Percentiles rank a stretch among this genome's conserved stretches.
Conservation (phyloP, 1,140 invertebrate species). For the Lepeophtheirus salmonis region DNA sequence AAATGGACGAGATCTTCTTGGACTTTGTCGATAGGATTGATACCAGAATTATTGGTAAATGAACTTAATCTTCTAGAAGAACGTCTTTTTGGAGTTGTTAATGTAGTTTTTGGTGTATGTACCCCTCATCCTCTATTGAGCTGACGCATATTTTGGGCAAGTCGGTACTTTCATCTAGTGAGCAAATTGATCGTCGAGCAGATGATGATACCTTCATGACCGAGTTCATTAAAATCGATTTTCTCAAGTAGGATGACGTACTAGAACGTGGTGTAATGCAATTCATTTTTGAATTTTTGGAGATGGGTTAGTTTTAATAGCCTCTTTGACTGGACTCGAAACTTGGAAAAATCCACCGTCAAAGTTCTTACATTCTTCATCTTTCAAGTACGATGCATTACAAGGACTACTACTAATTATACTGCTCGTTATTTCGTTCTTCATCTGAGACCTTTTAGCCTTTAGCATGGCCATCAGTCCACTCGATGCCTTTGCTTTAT, state of each 20-base stretch:
- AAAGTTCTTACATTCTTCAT: not conserved
- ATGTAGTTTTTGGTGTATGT: too few species aligned
- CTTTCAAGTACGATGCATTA: not conserved
- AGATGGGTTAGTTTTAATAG: not conserved
- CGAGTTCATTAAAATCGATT: not conserved
- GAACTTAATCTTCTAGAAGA: too few species aligned
- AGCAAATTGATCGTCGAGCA: not conserved
- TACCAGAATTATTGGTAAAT: too few species aligned
- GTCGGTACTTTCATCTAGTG: not conserved
- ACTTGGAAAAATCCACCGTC: slow-evolving; percentile 6
- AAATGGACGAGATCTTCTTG: too few species aligned
- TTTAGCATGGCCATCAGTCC: not conserved
- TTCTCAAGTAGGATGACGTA: not conserved
- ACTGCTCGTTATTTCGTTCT: not conserved
- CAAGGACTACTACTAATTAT: not conserved
- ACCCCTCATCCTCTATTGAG: too few species aligned
- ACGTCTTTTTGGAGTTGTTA: too few species aligned
- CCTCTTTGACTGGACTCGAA: not conserved
- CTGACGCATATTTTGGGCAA: not conserved
- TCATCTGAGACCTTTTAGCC: not conserved
- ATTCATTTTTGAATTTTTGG: too few species aligned
- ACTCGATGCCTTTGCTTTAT: not conserved
- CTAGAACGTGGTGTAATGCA: too few species aligned
- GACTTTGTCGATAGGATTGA: too few species aligned
- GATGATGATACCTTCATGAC: not conserved